Base-by-base conservation (phyloP, 2,888 invertebrate genomes). In the Pseudoips prasinana region DNA sequence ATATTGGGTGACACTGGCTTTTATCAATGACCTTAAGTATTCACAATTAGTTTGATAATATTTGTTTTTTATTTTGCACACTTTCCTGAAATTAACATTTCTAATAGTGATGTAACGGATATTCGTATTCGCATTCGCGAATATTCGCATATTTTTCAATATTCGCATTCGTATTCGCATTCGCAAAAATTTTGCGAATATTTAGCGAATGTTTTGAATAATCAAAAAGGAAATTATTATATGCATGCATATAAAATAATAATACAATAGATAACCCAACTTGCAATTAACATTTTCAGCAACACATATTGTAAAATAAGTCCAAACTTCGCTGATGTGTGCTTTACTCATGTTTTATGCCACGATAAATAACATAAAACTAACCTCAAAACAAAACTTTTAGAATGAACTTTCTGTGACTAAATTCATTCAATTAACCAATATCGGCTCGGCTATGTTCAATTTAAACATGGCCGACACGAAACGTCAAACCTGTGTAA, bases 51-150 rank as follows among this genome's bases (percentile, higher is more conserved):
- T n/a, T n/a, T n/a, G n/a, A n/a, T n/a, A n/a, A n/a, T n/a, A n/a
- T 35, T 3, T n/a, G 1, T 2, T 14, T 14, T 14, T 11, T 3
- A n/a, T 20, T 10, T 24, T n/a, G n/a, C n/a, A n/a, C n/a, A n/a
- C n/a, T n/a, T n/a, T n/a, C n/a, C n/a, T n/a, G n/a, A n/a, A n/a
- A 14, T 22, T 14, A 22, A 22, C 4, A 14, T 22, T 10, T 24
- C 6, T 7, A n/a, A 18, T 19, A 7, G 1, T 11, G n/a, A 3
- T n/a, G 8, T 6, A 14, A 14, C 14, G 14, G 14, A 14, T 5
- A 24, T 33, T 26, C 0, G 14, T 2, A 6, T 40, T 58, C 48
- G 18, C 53, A 79, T 78, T 2, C 42, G 0, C 14, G 14, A 14
- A 14, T 14, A 14, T 39, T 22, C 30, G 37, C 33, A 37, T 30